phyloP scores from a whole-genome alignment of 2,113 vertebrate genomes.

The Zapus hudsonius region DNA sequence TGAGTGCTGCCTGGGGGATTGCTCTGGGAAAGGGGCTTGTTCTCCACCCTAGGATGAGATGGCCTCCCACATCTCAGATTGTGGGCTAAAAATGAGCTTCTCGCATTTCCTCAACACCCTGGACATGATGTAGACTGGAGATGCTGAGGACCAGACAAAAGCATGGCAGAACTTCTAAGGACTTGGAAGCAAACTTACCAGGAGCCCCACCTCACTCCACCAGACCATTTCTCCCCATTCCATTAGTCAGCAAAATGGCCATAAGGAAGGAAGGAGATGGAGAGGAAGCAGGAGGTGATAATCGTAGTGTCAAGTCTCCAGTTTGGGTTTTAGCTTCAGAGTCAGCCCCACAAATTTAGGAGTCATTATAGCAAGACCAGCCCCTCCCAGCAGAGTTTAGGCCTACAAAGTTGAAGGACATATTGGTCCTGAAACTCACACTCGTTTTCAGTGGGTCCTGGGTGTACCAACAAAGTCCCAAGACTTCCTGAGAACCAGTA shows the following conservation, averaged over 20 bases:
- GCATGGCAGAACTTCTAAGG: background rate
- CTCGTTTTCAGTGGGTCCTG: background rate
- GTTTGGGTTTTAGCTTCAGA: background rate
- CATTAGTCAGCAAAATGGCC: background rate
- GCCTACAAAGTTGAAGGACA: background rate
- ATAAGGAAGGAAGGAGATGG: background rate
- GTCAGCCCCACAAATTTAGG: background rate
- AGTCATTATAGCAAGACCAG: background rate
- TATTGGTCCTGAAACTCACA: background rate
- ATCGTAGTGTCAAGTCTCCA: background rate
- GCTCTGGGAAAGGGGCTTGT: accelerated
- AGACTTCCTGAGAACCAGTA: background rate
- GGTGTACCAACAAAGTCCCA: background rate
- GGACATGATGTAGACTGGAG: accelerated
- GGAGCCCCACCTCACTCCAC: background rate
- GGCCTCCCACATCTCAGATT: background rate
- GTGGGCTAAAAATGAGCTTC: background rate
- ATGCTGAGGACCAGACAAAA: too few species aligned
- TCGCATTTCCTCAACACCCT: background rate
- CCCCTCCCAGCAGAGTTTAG: background rate
- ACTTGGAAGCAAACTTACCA: background rate
- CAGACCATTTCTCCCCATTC: background rate
- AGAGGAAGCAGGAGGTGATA: background rate
- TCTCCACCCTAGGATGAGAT: background rate
- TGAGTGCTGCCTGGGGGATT: slow-evolving; percentile 38